A percentile compares a stretch with the other conserved stretches of the same genome.
phyloP scores from a whole-genome alignment of 2,888 invertebrate genomes.

The Cyclophora albipunctata region DNA sequence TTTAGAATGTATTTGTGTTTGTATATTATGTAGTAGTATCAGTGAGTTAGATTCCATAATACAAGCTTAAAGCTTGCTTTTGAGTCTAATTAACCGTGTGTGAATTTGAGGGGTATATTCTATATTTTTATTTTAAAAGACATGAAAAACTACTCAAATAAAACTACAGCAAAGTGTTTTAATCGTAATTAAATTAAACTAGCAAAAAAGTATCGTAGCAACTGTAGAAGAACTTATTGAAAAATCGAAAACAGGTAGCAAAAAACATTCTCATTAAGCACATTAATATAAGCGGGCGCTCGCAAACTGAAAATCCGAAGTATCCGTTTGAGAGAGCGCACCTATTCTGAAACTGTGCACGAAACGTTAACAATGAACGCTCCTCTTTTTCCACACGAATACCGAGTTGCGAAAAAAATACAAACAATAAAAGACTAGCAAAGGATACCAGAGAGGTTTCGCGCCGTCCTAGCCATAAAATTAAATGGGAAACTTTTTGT shows the following conservation, averaged over 20 bases:
- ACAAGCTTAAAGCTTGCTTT: too few species aligned
- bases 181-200: too few species aligned
- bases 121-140: too few species aligned
- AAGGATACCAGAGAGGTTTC: conserved; percentile 43
- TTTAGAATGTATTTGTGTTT: too few species aligned
- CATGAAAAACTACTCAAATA: neutral
- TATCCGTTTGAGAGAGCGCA: conserved; percentile 8
- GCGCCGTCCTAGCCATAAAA: conserved; percentile 55
- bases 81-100: too few species aligned
- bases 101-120: too few species aligned
- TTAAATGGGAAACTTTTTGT: conserved; percentile 50
- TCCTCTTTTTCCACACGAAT: conserved; percentile 41
- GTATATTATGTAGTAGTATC: too few species aligned
- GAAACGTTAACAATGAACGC: conserved; percentile 49
- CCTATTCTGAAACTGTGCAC: conserved; percentile 19
- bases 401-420: conserved; percentile 49
- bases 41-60: too few species aligned
- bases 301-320: conserved; percentile 7
- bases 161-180: neutral
- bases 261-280: conserved; percentile 17
- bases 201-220: too few species aligned
- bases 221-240: too few species aligned
- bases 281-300: conserved; percentile 2
- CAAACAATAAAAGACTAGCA: conserved; percentile 53
- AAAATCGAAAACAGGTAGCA: too few species aligned